Evolutionary conservation across 2,888 invertebrate species (phyloP).

Genomic region (Callyntrura guangdongensis): DNA sequence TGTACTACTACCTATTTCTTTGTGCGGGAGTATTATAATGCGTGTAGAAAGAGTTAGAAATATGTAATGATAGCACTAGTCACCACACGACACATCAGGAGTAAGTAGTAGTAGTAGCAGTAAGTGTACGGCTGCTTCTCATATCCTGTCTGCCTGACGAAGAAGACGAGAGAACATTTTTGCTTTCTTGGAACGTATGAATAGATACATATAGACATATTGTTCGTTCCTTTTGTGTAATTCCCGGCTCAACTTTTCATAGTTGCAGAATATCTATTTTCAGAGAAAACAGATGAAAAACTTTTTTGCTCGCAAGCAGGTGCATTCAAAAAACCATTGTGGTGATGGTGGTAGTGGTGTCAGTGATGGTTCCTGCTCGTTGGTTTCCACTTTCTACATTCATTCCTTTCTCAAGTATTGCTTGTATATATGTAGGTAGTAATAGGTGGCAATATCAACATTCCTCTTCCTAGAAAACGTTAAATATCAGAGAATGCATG

Average conservation of each 20-base stretch:
- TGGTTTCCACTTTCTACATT: conserved; percentile 55
- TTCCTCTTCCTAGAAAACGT: background rate
- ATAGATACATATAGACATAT: background rate
- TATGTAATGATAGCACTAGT: conserved; percentile 59
- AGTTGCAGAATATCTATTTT: conserved; percentile 12
- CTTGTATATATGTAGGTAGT: background rate
- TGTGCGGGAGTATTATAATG: background rate
- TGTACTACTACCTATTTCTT: background rate
- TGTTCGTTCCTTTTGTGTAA: background rate
- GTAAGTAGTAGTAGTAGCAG: background rate
- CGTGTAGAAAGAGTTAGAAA: conserved; percentile 42
- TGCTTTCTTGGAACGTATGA: background rate
- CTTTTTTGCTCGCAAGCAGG: conserved; percentile 40
- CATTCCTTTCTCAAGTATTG: conserved; percentile 18
- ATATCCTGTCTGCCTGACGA: background rate
- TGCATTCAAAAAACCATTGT: conserved; percentile 54
- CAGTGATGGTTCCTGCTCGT: conserved; percentile 49
- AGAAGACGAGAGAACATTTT: background rate
- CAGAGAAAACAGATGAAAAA: conserved; percentile 49
- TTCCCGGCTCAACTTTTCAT: background rate
- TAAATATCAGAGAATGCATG: background rate
- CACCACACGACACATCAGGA: conserved; percentile 1
- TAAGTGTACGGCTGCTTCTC: conserved; percentile 19
- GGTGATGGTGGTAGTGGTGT: conserved; percentile 23
- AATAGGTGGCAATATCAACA: no score